These are phyloP conservation scores for Listrodromus nycthemerus DNA, from an alignment of 2,888 invertebrate genomes.

Conservation along the genomic window DNA sequence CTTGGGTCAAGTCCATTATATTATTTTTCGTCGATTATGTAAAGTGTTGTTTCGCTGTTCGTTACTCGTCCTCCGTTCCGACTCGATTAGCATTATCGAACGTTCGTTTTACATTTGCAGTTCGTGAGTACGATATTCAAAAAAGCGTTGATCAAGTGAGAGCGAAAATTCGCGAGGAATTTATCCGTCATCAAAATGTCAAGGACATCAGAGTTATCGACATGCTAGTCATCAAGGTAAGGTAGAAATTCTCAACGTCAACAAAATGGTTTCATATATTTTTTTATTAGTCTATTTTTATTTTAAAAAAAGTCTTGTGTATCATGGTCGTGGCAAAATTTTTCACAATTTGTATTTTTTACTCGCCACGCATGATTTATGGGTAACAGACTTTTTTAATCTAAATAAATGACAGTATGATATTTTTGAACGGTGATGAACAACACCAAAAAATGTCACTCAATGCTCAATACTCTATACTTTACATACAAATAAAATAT, in stretches of 20 bases:
- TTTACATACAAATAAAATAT: no score
- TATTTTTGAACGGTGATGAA: no score
- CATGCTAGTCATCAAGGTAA: slow-evolving; percentile 95
- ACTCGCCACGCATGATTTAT: no score
- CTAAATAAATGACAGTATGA: no score
- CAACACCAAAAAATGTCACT: no score
- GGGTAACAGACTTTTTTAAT: no score
- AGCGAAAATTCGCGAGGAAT: slow-evolving; percentile 91
- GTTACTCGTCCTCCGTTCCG: background rate
- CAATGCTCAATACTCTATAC: no score
- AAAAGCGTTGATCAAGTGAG: slow-evolving; percentile 89
- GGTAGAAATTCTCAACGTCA: slow-evolving; percentile 19
- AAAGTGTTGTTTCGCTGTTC: slow-evolving; percentile 25
- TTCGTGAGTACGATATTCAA: slow-evolving; percentile 93
- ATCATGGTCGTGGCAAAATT: no score
- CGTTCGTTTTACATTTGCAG: slow-evolving; percentile 85
- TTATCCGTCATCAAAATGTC: slow-evolving; percentile 91
- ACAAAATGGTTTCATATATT: no score
- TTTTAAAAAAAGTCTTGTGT: no score
- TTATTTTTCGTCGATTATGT: slow-evolving; percentile 61
- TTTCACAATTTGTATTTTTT: no score
- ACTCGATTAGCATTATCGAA: background rate
- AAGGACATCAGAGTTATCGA: slow-evolving; percentile 96
- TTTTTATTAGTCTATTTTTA: no score
- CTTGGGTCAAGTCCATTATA: background rate